Conservation (phyloP, 2,888 invertebrate genomes). For the Adelphocoris suturalis region DNA sequence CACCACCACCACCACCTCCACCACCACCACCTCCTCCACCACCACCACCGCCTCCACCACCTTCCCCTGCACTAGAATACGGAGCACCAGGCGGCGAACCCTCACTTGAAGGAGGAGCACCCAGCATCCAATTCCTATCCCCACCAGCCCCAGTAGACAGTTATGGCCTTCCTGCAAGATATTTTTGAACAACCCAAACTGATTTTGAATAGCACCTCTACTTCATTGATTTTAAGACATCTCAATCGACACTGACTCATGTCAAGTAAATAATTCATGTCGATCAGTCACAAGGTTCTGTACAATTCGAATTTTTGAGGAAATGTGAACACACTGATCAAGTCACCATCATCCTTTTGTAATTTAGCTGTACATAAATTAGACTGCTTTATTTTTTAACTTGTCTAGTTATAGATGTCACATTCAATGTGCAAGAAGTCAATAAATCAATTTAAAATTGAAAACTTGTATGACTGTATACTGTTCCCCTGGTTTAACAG, state of each 20-base stretch:
- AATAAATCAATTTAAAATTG: not conserved
- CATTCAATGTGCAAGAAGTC: not conserved
- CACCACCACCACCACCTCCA: slow-evolving; percentile 77
- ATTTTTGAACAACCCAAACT: not conserved
- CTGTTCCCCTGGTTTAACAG: too few species aligned
- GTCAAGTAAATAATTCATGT: not conserved
- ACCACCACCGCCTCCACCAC: slow-evolving; percentile 76
- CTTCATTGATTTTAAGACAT: not conserved
- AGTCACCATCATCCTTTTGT: not conserved
- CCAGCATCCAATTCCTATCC: not conserved
- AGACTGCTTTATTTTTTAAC: not conserved
- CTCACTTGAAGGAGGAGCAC: slow-evolving; percentile 48
- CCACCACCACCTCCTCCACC: slow-evolving; percentile 79
- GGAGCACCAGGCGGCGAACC: slow-evolving; percentile 77
- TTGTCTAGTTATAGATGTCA: not conserved
- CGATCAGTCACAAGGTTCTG: too few species aligned
- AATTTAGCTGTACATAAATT: slow-evolving; percentile 10
- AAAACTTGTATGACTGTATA: not conserved
- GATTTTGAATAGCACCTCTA: not conserved
- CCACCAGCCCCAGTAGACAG: not conserved
- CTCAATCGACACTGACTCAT: not conserved
- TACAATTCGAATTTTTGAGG: too few species aligned
- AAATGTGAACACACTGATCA: too few species aligned
- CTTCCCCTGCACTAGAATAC: slow-evolving; percentile 75
- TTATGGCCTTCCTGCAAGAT: slow-evolving; percentile 7